Evolutionary conservation across 2,888 invertebrate species (phyloP).

Genomic region (Anthoptus insignis): DNA sequence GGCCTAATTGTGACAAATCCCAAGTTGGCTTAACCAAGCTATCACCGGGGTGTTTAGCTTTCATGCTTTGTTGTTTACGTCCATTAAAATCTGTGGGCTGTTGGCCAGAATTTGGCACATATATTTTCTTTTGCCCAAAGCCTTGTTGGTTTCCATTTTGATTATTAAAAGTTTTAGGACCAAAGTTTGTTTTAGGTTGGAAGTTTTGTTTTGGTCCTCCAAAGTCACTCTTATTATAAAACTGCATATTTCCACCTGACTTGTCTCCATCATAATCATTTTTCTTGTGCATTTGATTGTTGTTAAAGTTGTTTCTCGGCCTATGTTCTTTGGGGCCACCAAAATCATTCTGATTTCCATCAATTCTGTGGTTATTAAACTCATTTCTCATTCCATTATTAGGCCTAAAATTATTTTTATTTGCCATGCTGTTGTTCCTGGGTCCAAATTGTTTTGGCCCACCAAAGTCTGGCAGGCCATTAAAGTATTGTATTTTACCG

Average conservation of each 20-base stretch:
- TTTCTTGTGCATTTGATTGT: conserved; percentile 70
- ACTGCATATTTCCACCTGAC: conserved; percentile 75
- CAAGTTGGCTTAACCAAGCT: conserved; percentile 93
- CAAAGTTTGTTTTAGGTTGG: conserved; percentile 74
- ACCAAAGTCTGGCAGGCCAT: conserved; percentile 79
- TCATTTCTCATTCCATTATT: conserved; percentile 82
- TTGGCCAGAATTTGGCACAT: conserved; percentile 63
- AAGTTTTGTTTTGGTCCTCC: conserved; percentile 79
- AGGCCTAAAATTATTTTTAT: conserved; percentile 79
- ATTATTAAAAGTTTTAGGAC: conserved; percentile 73
- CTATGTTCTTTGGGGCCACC: conserved; percentile 80
- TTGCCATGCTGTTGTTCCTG: conserved; percentile 71
- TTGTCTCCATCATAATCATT: conserved; percentile 75
- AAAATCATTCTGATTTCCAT: conserved; percentile 77
- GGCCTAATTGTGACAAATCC: conserved; percentile 92
- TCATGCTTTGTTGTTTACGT: conserved; percentile 87
- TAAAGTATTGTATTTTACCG: conserved; percentile 85
- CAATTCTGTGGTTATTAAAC: conserved; percentile 70
- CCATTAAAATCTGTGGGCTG: conserved; percentile 74
- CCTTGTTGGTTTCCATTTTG: conserved; percentile 70
- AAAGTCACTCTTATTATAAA: conserved; percentile 80
- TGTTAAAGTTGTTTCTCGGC: conserved; percentile 77
- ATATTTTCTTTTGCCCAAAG: conserved; percentile 73
- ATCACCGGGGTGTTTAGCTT: conserved; percentile 91
- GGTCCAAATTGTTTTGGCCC: conserved; percentile 83